These are phyloP conservation scores for Alloscopus bannaensis DNA, from an alignment of 2,888 invertebrate species.

Conservation along the genomic window DNA sequence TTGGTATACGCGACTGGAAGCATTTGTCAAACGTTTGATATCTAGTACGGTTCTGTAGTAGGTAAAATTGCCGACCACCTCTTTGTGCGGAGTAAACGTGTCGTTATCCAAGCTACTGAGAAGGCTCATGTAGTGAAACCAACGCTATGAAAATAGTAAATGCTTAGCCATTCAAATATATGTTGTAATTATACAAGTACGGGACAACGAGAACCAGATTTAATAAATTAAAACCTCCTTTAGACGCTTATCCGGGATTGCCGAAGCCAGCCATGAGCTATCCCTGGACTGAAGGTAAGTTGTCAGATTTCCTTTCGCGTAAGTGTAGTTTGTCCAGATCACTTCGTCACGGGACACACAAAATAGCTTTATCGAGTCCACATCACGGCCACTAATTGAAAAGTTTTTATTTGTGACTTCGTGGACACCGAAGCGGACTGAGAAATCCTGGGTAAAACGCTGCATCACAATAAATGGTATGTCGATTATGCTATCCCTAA, in stretches of 20 bases:
- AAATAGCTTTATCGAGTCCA: slow-evolving; percentile 21
- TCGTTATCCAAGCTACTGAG: no score
- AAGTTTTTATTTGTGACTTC: slow-evolving; percentile 19
- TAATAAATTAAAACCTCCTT: no score
- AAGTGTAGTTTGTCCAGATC: slow-evolving; percentile 15
- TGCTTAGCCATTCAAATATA: no score
- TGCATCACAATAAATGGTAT: slow-evolving; percentile 37
- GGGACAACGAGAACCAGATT: no score
- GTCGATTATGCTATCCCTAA: no score
- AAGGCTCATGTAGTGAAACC: no score
- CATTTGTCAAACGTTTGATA: no score
- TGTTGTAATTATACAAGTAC: no score
- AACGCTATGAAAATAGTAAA: no score
- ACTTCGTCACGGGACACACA: slow-evolving; percentile 13
- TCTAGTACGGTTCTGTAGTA: no score
- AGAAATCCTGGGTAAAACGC: slow-evolving; percentile 26
- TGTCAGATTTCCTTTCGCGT: neutral
- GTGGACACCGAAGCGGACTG: slow-evolving; percentile 10
- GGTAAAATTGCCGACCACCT: no score
- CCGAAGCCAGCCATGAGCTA: slow-evolving; percentile 12
- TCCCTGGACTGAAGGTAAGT: slow-evolving; percentile 13
- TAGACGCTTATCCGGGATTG: neutral
- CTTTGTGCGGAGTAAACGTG: no score
- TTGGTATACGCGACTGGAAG: slow-evolving; percentile 22
- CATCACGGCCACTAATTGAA: slow-evolving; percentile 10